Conservation (phyloP, 1,140 invertebrate genomes). For the Leguminivora glycinivorella region DNA sequence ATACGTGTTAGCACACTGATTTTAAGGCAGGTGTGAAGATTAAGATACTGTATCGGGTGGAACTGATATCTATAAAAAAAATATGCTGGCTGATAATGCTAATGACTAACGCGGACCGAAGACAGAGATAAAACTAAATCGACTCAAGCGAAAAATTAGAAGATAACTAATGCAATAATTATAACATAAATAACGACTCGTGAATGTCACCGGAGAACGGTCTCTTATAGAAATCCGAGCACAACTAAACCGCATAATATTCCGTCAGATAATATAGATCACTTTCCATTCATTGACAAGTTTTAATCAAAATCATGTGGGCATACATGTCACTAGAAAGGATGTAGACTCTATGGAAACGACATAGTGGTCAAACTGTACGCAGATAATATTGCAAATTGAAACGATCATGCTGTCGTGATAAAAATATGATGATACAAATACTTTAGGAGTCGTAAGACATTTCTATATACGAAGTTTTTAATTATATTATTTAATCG, state of each 20-base stretch:
- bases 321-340: neutral
- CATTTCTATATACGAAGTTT: neutral
- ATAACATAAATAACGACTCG: neutral
- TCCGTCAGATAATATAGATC: slow-evolving; percentile 2
- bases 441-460: neutral
- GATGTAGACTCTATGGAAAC: neutral
- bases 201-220: neutral
- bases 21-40: slow-evolving; percentile 12
- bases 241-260: slow-evolving; percentile 3
- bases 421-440: neutral
- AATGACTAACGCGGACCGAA: neutral
- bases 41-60: slow-evolving; percentile 1
- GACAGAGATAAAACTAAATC: neutral
- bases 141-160: neutral
- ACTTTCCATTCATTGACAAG: slow-evolving; percentile 6
- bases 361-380: neutral
- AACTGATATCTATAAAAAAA: neutral
- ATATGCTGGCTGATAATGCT: too few relatives aligned
- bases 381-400: neutral
- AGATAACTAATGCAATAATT: neutral
- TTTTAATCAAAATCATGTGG: slow-evolving; percentile 5
- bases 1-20: neutral
- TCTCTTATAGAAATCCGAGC: neutral
- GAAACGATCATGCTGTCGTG: neutral
- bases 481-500: too few relatives aligned